phyloP scores from a whole-genome alignment of 2,113 vertebrate genomes.

The Macrotis lagotis region DNA sequence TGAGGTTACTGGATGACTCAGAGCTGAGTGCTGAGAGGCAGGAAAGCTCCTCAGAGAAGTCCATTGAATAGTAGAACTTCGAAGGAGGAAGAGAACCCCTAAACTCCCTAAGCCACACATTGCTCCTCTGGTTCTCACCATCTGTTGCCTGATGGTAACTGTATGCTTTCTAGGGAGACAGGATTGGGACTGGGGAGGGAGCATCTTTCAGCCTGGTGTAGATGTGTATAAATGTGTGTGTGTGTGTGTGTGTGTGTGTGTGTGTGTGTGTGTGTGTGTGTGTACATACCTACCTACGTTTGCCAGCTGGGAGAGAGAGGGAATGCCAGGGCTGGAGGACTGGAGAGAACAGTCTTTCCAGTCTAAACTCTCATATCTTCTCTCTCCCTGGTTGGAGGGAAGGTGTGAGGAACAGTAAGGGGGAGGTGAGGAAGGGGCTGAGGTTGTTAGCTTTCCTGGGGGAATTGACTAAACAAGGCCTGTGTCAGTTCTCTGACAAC shows the following conservation, averaged over 20 bases:
- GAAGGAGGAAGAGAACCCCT: background rate
- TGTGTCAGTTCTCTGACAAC: constrained; percentile 57
- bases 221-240: background rate
- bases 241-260: background rate
- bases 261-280: background rate
- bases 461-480: constrained; percentile 28
- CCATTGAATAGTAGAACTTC: background rate
- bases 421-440: background rate
- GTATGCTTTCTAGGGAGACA: background rate
- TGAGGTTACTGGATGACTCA: too few relatives aligned
- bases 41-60: background rate
- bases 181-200: background rate
- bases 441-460: background rate
- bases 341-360: background rate
- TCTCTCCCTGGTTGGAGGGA: background rate
- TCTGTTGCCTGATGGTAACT: background rate
- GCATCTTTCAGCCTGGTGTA: background rate
- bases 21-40: background rate
- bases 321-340: too few relatives aligned
- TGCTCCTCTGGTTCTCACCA: background rate
- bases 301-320: background rate
- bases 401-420: too few relatives aligned
- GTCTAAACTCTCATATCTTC: background rate
- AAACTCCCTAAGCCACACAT: background rate
- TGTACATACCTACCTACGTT: background rate